These are phyloP conservation scores for Calephelis perditalis DNA, from an alignment of 2,888 invertebrate genomes.

Conservation along the genomic window DNA sequence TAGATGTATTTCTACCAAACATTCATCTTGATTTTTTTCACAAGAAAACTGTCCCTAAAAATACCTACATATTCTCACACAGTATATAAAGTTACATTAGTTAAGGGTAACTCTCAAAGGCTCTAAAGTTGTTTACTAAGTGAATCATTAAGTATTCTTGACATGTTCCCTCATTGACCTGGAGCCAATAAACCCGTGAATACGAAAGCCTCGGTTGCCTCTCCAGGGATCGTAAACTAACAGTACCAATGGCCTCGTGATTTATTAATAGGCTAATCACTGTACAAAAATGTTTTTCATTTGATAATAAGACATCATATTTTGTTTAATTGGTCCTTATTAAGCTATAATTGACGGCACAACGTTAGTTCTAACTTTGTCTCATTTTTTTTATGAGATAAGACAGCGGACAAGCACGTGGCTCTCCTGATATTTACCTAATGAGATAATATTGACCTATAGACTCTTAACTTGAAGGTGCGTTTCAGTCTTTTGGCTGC, in stretches of 20 bases:
- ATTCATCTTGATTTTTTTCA: no score
- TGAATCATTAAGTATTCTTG: slow-evolving; percentile 21
- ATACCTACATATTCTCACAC: slow-evolving; percentile 2
- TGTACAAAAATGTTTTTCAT: slow-evolving; percentile 22
- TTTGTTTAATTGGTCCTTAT: no score
- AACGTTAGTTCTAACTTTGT: no score
- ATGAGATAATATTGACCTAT: no score
- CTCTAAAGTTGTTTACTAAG: slow-evolving; percentile 19
- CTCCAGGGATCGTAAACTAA: slow-evolving; percentile 16
- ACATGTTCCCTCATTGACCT: slow-evolving; percentile 19
- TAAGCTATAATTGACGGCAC: no score
- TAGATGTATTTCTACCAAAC: no score
- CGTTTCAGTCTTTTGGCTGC: no score
- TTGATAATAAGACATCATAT: neutral
- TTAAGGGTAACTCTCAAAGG: slow-evolving; percentile 2
- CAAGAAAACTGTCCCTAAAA: neutral
- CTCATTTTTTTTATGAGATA: no score
- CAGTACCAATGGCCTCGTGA: slow-evolving; percentile 28
- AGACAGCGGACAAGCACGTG: no score
- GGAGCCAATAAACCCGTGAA: slow-evolving; percentile 8
- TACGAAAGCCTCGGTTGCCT: slow-evolving; percentile 3
- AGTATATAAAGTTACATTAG: no score
- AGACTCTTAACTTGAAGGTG: no score
- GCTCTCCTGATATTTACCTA: no score
- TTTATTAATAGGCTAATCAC: slow-evolving; percentile 25